These are phyloP conservation scores for Pachycephala philippinensis DNA, from an alignment of 2,113 vertebrate species.

Conservation along the genomic window DNA sequence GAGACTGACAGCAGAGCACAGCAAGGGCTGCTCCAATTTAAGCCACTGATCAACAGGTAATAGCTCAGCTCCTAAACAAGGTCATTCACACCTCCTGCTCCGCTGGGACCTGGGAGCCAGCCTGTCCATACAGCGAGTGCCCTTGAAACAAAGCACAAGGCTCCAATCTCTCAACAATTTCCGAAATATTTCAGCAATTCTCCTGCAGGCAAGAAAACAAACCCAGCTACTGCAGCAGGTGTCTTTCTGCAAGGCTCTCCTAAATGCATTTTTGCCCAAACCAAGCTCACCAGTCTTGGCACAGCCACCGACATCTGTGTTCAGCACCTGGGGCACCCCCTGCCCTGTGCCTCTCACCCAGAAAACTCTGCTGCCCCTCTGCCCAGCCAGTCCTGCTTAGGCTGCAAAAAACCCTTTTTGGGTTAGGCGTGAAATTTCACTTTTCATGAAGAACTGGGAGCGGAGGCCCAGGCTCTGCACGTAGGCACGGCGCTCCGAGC, in stretches of 20 bases:
- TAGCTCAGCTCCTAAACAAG: not conserved
- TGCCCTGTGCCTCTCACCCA: not conserved
- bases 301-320: rapidly evolving
- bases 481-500: not conserved
- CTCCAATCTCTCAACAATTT: not conserved
- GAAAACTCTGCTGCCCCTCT: not conserved
- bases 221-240: not conserved
- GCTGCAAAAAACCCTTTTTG: not conserved
- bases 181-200: rapidly evolving
- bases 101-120: rapidly evolving
- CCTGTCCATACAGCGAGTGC: not conserved
- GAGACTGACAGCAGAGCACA: not conserved
- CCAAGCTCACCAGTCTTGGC: not conserved
- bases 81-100: not conserved
- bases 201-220: not conserved
- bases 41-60: not conserved
- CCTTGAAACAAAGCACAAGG: not conserved
- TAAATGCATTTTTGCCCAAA: not conserved
- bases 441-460: not conserved
- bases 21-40: not conserved
- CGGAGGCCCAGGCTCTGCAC: not conserved
- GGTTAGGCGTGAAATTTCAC: not conserved
- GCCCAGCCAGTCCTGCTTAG: not conserved
- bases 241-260: not conserved
- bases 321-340: not conserved